Evolutionary conservation across 2,797 vertebrate species (phyloP), one percentile per base, ranked within the genome.

Genomic region (Sciurus carolinensis): DNA sequence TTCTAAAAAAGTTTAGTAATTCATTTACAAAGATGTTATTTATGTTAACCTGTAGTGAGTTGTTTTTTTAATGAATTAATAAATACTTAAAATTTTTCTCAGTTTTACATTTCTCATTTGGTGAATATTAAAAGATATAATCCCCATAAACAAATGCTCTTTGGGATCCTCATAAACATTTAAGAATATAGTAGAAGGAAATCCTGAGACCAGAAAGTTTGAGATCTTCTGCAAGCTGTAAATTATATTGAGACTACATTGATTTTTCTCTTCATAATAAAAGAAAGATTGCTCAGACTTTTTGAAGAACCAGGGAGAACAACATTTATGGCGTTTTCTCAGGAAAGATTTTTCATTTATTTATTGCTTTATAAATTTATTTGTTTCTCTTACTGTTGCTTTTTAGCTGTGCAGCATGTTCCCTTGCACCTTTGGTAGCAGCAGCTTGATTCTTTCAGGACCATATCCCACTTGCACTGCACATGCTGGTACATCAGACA

Each of bases 61-160:
- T 86, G 88, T 4, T 77, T 87, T 96, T 91, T 95, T 66, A 85
- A 72, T 69, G 50, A 89, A 93, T 87, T 57, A 96, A 95, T 95
- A 76, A 82, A 80, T 96, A 87, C 66, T 42, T 85, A n/a, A 2
- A 94, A 86, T 22, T 95, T 95, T 95, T 76, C 7, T 92, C 62
- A 47, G 72, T 94, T 93, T 94, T 93, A 47, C 75, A 85, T 92
- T 95, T 95, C 59, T 85, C 66, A 85, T 92, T 71, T 5, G 36
- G 69, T 93, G 26, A 90, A 44, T 80, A 84, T 90, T 47, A 75
- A 71, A 18, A 79, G 71, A 42, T 96, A 66, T 33, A 96, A 82
- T 5, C 1, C n/a, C 84, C 30, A 76, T 87, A 94, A 94, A 90
- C 42, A 90, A 64, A 95, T 83, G 44, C 17, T 92, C 30, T 92